Base-by-base conservation (phyloP, 64 coral and sea anemone species). In the Porites lutea region DNA sequence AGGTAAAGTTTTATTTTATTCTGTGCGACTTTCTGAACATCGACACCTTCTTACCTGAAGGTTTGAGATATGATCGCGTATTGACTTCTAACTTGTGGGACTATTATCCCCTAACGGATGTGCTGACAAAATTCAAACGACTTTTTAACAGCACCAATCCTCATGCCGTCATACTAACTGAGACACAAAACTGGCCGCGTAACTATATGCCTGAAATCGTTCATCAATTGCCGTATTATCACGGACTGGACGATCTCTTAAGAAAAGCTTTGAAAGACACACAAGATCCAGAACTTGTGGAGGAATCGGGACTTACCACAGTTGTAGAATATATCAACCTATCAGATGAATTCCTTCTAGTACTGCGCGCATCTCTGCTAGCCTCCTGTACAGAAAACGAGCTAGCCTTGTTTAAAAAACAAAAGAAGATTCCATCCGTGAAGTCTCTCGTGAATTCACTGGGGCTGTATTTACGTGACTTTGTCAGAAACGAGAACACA, bases 61-160 rank as follows among this genome's bases (percentile, higher is more conserved):
- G 14, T 45, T 14, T 86, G 16, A 86, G 9, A 54, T 92, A 74
- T 65, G 81, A 92, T 60, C 53, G 81, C 16, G 86, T 92, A 13
- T 65, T 16, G 2, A 92, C 52, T 48, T 92, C 90, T 6, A 92
- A 86, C 54, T 65, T 86, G 27, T 86, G 90, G 90, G 90, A 92
- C 50, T 92, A 64, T 16, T 77, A 47, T 65, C 71, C 57, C 0
- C 59, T 92, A 2, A n/a, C 71, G 14, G 53, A 0, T 15, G 16
- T 86, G 48, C 10, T 92, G 5, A 65, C 18, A 6, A 52, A 51
- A 45, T 27, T 54, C n/a, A 86, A 92, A 52, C 57, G 19, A 10
- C 22, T 86, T 21, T 21, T 92, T 3, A 92, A 92, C 63, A 19
- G 13, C 27, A 19, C 27, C 12, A 92, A 92, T 59, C 23, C 13